Evolutionary conservation across 2,888 invertebrate genomes (phyloP).

Genomic region (Agrochola lychnidis): DNA sequence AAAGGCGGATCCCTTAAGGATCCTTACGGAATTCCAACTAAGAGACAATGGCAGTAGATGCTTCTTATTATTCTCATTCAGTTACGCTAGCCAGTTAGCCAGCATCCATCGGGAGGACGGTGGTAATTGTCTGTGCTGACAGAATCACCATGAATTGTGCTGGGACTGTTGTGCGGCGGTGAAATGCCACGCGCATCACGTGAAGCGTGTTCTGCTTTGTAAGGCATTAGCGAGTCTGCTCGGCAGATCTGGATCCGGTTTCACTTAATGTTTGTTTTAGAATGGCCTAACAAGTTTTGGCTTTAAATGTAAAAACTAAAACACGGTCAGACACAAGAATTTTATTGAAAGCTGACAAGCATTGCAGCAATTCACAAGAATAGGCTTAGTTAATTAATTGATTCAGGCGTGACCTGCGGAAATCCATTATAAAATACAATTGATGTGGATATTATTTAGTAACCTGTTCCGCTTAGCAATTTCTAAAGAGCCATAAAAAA

Average conservation of each 20-base stretch:
- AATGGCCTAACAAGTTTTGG: neutral
- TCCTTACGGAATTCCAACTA: neutral
- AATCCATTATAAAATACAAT: too few species aligned
- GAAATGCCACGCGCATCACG: neutral
- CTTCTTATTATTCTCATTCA: neutral
- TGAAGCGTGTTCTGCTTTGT: slow-evolving; percentile 75
- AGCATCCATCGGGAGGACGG: slow-evolving; percentile 84
- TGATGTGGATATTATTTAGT: too few species aligned
- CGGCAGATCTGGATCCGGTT: neutral
- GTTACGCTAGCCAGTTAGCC: neutral
- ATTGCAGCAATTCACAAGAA: too few species aligned
- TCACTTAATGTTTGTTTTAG: neutral
- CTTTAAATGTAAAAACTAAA: neutral
- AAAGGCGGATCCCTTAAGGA: neutral
- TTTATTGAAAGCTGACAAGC: too few species aligned
- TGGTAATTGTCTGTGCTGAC: slow-evolving; percentile 91
- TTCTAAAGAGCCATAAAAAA: too few species aligned
- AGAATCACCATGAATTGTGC: slow-evolving; percentile 94
- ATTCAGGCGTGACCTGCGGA: too few species aligned
- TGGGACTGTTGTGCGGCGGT: slow-evolving; percentile 92
- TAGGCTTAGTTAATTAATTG: too few species aligned
- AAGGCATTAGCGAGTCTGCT: neutral
- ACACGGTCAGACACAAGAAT: neutral
- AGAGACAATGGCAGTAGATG: neutral
- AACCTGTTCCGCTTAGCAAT: too few species aligned